Conservation (phyloP, 30 jellyfish, hydroid and myxozoan species). For the Clytia hemisphaerica region DNA sequence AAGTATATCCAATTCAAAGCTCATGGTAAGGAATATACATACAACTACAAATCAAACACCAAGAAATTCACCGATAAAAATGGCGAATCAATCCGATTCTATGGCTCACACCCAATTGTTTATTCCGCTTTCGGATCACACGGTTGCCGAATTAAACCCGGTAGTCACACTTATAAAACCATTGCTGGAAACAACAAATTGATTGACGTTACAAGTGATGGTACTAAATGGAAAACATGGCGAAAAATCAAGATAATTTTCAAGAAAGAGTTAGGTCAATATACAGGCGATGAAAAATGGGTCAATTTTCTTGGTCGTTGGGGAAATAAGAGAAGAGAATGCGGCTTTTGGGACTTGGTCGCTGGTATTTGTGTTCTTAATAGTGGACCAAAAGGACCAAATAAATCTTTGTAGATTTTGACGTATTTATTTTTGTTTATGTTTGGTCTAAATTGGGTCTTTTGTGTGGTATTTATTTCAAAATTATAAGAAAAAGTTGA, state of each 20-base stretch:
- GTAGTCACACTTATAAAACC: background rate
- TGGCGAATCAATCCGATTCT: too few relatives aligned
- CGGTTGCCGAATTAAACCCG: background rate
- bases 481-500: too few relatives aligned
- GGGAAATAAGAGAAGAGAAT: background rate
- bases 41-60: too few relatives aligned
- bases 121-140: slow-evolving; percentile 4
- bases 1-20: too few relatives aligned
- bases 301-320: background rate
- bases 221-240: background rate
- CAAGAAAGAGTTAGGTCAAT: background rate
- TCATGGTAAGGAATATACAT: too few relatives aligned
- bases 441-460: too few relatives aligned
- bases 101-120: slow-evolving; percentile 3
- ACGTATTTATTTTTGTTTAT: too few relatives aligned
- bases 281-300: background rate
- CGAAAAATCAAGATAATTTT: background rate
- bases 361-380: background rate
- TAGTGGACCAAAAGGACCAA: background rate
- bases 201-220: background rate
- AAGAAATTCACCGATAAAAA: too few relatives aligned
- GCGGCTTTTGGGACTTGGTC: background rate
- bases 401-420: too few relatives aligned
- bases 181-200: background rate
- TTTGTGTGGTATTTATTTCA: too few relatives aligned